A percentile compares a stretch with the other conserved stretches of the same genome.
Conservation (phyloP, 2,797 vertebrate genomes). For the Champsocephalus esox region DNA sequence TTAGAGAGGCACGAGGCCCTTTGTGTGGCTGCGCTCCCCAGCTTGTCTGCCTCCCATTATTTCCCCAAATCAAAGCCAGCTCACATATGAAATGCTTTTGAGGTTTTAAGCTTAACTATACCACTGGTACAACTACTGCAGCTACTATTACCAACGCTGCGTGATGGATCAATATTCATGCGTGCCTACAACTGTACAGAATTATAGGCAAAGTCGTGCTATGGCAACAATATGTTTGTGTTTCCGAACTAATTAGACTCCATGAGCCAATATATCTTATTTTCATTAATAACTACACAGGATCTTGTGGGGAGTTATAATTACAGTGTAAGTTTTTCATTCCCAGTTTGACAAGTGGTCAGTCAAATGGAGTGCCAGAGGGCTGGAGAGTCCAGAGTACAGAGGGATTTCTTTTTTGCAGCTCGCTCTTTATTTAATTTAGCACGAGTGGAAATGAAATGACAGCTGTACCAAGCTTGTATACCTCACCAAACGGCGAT, state of each 20-base stretch:
- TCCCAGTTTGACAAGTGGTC: slow-evolving; percentile 79
- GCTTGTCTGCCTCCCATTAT: slow-evolving; percentile 83
- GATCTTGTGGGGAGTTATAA: slow-evolving; percentile 55
- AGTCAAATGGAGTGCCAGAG: slow-evolving; percentile 67
- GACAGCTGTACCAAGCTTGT: slow-evolving; percentile 66
- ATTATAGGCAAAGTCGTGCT: slow-evolving; percentile 18
- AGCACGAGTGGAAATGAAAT: slow-evolving; percentile 66
- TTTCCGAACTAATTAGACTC: slow-evolving; percentile 48
- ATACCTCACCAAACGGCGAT: slow-evolving; percentile 53
- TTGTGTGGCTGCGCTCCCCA: slow-evolving; percentile 79
- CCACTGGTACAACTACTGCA: slow-evolving; percentile 73
- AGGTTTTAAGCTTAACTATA: slow-evolving; percentile 79
- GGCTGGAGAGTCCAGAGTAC: slow-evolving; percentile 46
- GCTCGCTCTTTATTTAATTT: slow-evolving; percentile 74
- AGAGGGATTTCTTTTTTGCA: slow-evolving; percentile 36
- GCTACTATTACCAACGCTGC: slow-evolving; percentile 76
- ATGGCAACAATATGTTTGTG: slow-evolving; percentile 28
- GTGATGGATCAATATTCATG: slow-evolving; percentile 73
- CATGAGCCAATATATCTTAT: slow-evolving; percentile 44
- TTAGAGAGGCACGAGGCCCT: slow-evolving; percentile 68
- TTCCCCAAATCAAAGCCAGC: slow-evolving; percentile 83
- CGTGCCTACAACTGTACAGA: slow-evolving; percentile 25
- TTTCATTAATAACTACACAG: slow-evolving; percentile 67
- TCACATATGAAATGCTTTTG: slow-evolving; percentile 82
- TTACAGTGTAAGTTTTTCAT: slow-evolving; percentile 55